phyloP scores from a whole-genome alignment of 2,113 vertebrate genomes.

The Podarcis muralis region DNA sequence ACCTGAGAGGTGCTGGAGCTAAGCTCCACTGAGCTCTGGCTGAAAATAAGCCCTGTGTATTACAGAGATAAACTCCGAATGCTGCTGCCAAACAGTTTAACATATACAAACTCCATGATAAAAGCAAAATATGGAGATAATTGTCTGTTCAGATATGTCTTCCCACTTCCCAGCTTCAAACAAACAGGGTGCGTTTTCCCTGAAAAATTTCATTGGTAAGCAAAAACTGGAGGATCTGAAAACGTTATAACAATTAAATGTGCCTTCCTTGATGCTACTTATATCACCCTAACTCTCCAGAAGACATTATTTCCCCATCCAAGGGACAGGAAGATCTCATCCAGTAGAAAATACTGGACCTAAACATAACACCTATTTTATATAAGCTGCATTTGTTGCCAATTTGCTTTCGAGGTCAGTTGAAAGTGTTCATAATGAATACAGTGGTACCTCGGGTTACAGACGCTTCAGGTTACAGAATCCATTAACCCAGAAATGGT shows the following conservation, averaged over 20 bases:
- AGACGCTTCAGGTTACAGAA: too few species aligned
- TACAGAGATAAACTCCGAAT: slow-evolving; percentile 56
- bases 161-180: slow-evolving; percentile 58
- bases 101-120: slow-evolving; percentile 65
- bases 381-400: too few species aligned
- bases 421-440: too few species aligned
- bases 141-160: slow-evolving; percentile 69
- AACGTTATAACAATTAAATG: slow-evolving; percentile 9
- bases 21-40: too few species aligned
- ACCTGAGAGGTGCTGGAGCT: too few species aligned
- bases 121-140: slow-evolving; percentile 67
- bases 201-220: slow-evolving; percentile 54
- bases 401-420: too few species aligned
- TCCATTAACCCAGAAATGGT: too few species aligned
- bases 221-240: slow-evolving; percentile 51
- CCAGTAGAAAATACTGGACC: background rate
- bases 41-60: slow-evolving; percentile 39
- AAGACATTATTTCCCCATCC: background rate
- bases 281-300: background rate
- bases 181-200: slow-evolving; percentile 28
- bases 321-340: background rate
- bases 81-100: slow-evolving; percentile 50
- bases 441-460: too few species aligned
- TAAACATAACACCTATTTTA: background rate
- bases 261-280: background rate